These are phyloP conservation scores for Linurgus olivaceus DNA, from an alignment of 2,797 vertebrate species.

Conservation along the genomic window DNA sequence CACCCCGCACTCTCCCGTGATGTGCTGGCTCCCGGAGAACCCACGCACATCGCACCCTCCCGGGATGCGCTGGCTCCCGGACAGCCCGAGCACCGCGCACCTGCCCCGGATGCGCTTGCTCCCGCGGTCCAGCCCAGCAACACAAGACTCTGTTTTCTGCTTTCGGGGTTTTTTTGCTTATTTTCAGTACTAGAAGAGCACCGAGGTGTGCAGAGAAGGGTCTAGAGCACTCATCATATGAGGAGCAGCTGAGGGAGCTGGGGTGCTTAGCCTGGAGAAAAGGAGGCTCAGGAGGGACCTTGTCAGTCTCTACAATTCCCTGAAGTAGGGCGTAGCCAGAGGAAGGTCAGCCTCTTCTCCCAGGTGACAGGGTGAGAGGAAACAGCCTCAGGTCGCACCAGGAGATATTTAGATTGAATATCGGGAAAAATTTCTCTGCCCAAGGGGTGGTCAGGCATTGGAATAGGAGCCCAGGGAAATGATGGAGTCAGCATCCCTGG, in stretches of 20 bases:
- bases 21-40: background rate
- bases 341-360: background rate
- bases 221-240: background rate
- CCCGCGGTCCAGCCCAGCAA: background rate
- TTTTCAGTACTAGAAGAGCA: background rate
- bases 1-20: background rate
- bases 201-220: background rate
- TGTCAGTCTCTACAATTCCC: accelerated
- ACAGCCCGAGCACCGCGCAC: background rate
- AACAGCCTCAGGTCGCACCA: background rate
- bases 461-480: background rate
- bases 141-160: accelerated
- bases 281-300: background rate
- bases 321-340: background rate
- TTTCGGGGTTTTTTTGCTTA: accelerated
- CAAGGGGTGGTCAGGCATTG: accelerated
- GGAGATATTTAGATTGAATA: background rate
- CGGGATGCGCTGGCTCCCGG: background rate
- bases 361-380: background rate
- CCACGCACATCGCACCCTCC: too few relatives aligned
- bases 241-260: background rate
- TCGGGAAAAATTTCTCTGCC: background rate
- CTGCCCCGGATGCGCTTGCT: too few relatives aligned
- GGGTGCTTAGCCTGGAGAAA: background rate
- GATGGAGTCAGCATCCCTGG: background rate